Evolutionary conservation across 2,113 vertebrate genomes (phyloP), one percentile per base, ranked within the genome.

Genomic region (Suncus etruscus): DNA sequence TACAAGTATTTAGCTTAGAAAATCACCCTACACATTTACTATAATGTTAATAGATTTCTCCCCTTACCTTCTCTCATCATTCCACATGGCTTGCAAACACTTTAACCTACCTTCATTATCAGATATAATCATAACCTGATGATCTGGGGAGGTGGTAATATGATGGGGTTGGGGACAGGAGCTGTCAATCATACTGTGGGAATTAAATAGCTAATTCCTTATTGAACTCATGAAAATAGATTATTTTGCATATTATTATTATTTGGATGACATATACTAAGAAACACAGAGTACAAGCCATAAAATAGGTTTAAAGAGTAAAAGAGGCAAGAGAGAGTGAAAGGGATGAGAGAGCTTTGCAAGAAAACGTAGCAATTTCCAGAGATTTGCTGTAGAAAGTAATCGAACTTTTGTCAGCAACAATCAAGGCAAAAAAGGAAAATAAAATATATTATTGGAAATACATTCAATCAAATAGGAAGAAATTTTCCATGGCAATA

Each of bases 371-470:
- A 86, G 69, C 18, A 14, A 54, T 54, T 51, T 78, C 32, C 81
- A 74, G 20, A 29, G 48, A 70, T 22, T 82, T 66, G 68, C 7
- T 47, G 31, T 66, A 78, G 85, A 83, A 51, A 10, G 4, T 73
- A 70, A 77, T 3, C n/a, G 61, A 1, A 73, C 24, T 39, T 78
- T 72, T 80, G 48, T 50, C 31, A 54, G 45, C n/a, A n/a, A n/a
- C 4, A 54, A 27, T 24, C 1, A 10, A 89, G 32, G 81, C 73
- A n/a, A 66, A 93, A 90, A 90, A 90, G 61, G 77, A 15, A 92
- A 90, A 78, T 4, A 32, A 18, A 78, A 27, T n/a, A 47, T 65
- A 39, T 74, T 66, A 48, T 2, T 81, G 31, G 24, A 66, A 79
- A 47, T 31, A 66, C 15, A 54, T 9, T 70, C 78, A 72, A 20